A percentile compares a stretch with the other conserved stretches of the same genome.
Evolutionary conservation across 2,797 vertebrate genomes (phyloP).

Genomic region (Pipistrellus nathusii): DNA sequence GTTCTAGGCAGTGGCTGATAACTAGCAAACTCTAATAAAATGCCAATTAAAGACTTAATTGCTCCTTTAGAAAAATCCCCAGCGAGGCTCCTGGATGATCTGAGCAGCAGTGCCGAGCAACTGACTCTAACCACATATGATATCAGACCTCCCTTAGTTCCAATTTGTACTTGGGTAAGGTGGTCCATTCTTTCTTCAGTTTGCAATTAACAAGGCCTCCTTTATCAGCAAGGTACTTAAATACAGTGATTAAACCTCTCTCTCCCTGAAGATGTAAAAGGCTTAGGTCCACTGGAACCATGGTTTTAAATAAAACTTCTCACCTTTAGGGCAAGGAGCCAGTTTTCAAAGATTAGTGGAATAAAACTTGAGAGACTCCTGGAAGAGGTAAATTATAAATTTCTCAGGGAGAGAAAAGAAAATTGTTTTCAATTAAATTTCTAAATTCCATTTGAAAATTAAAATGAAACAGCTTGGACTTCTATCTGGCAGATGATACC

Average conservation of each 20-base stretch:
- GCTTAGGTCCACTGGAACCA: not conserved
- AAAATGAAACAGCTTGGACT: slow-evolving; percentile 33
- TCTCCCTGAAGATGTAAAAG: not conserved
- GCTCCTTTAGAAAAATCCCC: not conserved
- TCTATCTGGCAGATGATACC: not conserved
- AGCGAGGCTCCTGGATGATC: not conserved
- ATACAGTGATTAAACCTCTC: not conserved
- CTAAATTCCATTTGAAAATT: slow-evolving; percentile 39
- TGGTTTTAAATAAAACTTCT: slow-evolving; percentile 36
- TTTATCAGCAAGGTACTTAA: not conserved
- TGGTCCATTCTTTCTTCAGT: not conserved
- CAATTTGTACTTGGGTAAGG: not conserved
- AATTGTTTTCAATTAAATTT: slow-evolving; percentile 27
- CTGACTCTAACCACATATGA: not conserved
- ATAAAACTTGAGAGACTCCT: not conserved
- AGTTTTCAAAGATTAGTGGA: slow-evolving; percentile 33
- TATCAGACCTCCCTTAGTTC: not conserved
- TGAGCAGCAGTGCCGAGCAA: not conserved
- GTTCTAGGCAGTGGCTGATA: not conserved
- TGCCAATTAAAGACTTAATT: not conserved
- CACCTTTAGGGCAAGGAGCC: not conserved
- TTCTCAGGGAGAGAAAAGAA: slow-evolving; percentile 7
- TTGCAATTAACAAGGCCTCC: not conserved
- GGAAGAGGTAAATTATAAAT: not conserved
- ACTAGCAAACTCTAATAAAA: not conserved